Conservation (phyloP, 2,888 invertebrate genomes). For the Plebejus argus region DNA sequence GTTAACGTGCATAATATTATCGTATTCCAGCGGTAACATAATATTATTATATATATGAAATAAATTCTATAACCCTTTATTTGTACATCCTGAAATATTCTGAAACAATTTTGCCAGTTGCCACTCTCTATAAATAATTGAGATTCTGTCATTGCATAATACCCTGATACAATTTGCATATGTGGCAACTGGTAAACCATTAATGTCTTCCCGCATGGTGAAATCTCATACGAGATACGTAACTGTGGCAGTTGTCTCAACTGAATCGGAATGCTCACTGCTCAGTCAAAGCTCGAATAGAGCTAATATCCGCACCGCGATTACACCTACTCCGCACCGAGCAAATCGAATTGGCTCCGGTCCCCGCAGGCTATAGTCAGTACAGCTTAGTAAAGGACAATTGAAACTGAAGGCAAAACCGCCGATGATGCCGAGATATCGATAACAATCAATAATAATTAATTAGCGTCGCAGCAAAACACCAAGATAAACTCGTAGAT, state of each 20-base stretch:
- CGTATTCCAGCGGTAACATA: too few species aligned
- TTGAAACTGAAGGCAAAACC: background rate
- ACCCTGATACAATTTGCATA: background rate
- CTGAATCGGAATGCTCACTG: conserved; percentile 12
- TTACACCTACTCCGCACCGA: background rate
- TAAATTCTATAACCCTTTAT: too few species aligned
- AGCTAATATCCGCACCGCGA: conserved; percentile 8
- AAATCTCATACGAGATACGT: conserved; percentile 12
- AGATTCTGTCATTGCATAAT: background rate
- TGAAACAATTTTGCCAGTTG: too few species aligned
- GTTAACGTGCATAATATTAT: too few species aligned
- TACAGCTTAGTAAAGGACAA: background rate
- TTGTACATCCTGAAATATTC: too few species aligned
- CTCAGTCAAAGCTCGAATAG: background rate
- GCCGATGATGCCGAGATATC: background rate
- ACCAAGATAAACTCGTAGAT: background rate
- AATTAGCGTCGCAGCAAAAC: background rate
- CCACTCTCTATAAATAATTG: background rate
- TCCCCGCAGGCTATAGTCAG: background rate
- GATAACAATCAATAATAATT: conserved; percentile 21
- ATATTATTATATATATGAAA: too few species aligned
- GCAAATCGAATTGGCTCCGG: background rate
- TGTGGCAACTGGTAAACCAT: background rate
- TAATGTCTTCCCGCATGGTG: background rate
- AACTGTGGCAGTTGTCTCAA: conserved; percentile 10